Base-by-base conservation (phyloP, 1,140 invertebrate species). In the Bombus vancouverensis region DNA sequence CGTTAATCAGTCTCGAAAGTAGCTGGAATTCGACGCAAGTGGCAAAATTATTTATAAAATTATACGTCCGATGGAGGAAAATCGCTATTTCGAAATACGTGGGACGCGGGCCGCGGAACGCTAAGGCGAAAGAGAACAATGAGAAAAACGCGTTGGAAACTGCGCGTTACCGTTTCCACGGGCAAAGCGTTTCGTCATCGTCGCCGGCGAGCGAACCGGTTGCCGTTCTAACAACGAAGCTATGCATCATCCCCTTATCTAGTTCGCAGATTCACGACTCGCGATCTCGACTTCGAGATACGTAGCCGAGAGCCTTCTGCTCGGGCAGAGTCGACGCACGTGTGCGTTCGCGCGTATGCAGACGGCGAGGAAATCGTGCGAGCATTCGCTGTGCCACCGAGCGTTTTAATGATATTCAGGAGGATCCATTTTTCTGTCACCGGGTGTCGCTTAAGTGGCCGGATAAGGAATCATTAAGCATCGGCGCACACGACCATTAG, bases 181-280 rank as follows among this genome's bases (percentile, higher is more conserved):
- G 44, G 32, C 18, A 15, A 47, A 68, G 73, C 84, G 72, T 93
- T 92, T 91, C 91, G 82, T 90, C 91, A 90, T 92, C 86, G 86
- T 91, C 92, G 89, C 90, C 39, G 32, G 32, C 32, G 83, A 80
- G 83, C 73, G 73, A 80, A 87, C 88, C 88, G 89, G 88, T 90
- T 87, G 91, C 87, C 74, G 83, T 83, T 82, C 87, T 81, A 91
- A 87, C 81, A 84, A 89, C 87, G 81, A 89, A 86, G 81, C 81
- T 73, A 90, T 91, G 82, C 87, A 91, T 92, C 92, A 90, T 92
- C 85, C 80, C 74, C 89, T 93, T 94, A 94, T 94, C 92, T 93
- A 91, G 83, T n/a, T 66, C 80, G 83, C 83, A 92, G 92, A 93
- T 93, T 92, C 92, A 93, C 92, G 92, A 92, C 89, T 91, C 88